Percentiles rank a stretch among this genome's conserved stretches.
Conservation (phyloP, 1,140 invertebrate genomes). For the Frieseomelitta varia region DNA sequence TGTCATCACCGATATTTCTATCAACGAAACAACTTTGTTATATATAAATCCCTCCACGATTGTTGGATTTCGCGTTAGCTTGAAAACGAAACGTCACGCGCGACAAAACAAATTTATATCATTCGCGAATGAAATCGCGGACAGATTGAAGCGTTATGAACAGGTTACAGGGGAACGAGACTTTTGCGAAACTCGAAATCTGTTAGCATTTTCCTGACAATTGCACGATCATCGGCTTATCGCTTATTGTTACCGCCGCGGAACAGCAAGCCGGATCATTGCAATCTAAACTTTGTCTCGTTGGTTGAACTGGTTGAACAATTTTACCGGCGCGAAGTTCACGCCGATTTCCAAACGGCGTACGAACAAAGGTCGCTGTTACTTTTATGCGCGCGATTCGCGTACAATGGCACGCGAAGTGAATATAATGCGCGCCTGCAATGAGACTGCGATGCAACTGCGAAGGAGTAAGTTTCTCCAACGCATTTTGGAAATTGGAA, state of each 20-base stretch:
- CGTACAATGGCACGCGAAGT: not conserved
- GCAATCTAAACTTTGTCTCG: not conserved
- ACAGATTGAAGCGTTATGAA: constrained; percentile 16
- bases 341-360: not conserved
- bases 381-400: not conserved
- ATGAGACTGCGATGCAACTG: not conserved
- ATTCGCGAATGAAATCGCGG: constrained; percentile 13
- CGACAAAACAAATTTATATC: not conserved
- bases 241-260: constrained; percentile 3
- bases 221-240: constrained; percentile 31
- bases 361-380: not conserved
- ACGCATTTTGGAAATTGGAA: not conserved
- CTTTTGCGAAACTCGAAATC: not conserved
- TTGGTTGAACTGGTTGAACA: not conserved
- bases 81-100: too few relatives aligned
- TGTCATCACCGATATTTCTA: too few relatives aligned
- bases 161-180: not conserved
- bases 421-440: not conserved
- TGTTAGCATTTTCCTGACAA: constrained; percentile 30
- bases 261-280: not conserved
- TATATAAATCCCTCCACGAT: too few relatives aligned
- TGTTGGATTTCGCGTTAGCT: too few relatives aligned
- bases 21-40: too few relatives aligned
- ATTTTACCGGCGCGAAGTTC: not conserved
- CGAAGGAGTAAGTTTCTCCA: not conserved